A percentile compares a stretch with the other conserved stretches of the same genome.
phyloP scores from a whole-genome alignment of 2,113 vertebrate genomes.

The Brachirus orientalis region DNA sequence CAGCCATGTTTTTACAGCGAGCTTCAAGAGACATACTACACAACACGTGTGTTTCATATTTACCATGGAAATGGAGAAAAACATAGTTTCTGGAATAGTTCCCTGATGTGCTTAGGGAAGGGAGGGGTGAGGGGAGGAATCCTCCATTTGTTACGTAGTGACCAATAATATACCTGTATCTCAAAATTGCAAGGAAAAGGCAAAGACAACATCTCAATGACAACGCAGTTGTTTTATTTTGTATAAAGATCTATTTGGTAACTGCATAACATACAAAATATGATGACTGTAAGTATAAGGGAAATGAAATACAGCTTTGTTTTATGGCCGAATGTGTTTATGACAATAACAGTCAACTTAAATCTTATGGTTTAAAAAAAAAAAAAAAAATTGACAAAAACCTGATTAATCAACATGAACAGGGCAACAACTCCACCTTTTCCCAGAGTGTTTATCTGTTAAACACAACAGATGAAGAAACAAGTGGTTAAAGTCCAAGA shows the following conservation, averaged over 20 bases:
- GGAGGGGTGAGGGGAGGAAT: too few species aligned
- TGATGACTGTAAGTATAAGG: constrained; percentile 18
- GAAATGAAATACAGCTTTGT: constrained; percentile 9
- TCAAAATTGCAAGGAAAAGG: neutral
- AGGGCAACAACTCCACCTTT: neutral
- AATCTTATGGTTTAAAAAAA: constrained; percentile 7
- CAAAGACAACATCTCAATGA: constrained; percentile 14
- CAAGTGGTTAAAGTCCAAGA: constrained; percentile 51
- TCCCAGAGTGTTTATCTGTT: neutral
- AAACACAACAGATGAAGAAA: constrained; percentile 24
- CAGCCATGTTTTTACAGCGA: too few species aligned
- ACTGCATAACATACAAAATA: constrained; percentile 62
- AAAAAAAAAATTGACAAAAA: neutral
- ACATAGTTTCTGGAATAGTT: too few species aligned
- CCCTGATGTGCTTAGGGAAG: too few species aligned
- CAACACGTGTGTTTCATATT: too few species aligned
- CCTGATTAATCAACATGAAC: constrained; percentile 16
- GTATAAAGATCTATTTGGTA: constrained; percentile 68
- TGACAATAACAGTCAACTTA: constrained; percentile 13
- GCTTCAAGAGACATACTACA: too few species aligned
- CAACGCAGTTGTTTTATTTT: constrained; percentile 69
- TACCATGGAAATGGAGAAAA: too few species aligned
- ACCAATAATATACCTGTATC: too few species aligned
- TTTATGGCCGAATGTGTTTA: constrained; percentile 31
- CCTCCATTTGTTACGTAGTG: too few species aligned